phyloP scores from a whole-genome alignment of 2,797 vertebrate species.

The Enteromius mattozi region DNA sequence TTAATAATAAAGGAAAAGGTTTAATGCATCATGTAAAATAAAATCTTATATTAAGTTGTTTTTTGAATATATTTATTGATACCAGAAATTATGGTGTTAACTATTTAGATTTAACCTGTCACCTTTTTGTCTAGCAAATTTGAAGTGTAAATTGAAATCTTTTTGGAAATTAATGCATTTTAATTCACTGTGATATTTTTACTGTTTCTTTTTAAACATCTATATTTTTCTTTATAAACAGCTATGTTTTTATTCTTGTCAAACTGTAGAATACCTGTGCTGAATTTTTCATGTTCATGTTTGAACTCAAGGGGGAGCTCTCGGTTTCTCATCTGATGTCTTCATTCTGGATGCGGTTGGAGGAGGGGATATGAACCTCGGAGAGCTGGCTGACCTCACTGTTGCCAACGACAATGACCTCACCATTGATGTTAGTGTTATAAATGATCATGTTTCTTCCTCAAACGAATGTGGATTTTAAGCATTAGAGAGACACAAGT shows the following conservation, averaged over 20 bases:
- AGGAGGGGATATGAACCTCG: conserved; percentile 90
- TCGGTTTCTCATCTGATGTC: conserved; percentile 89
- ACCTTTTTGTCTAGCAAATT: background rate
- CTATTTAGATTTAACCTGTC: background rate
- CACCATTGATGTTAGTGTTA: conserved; percentile 85
- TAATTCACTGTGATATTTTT: background rate
- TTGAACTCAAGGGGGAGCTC: conserved; percentile 75
- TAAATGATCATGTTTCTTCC: background rate
- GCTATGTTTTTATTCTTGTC: background rate
- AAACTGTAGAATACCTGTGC: background rate
- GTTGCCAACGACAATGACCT: conserved; percentile 93
- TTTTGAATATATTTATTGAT: too few species aligned
- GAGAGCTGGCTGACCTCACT: conserved; percentile 91
- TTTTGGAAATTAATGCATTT: background rate
- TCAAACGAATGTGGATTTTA: background rate
- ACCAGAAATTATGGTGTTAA: background rate
- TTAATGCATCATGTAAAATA: background rate
- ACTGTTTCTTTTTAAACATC: background rate
- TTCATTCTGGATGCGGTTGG: conserved; percentile 91
- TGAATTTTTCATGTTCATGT: background rate
- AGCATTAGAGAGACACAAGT: background rate
- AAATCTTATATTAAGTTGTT: background rate
- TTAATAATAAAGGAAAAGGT: background rate
- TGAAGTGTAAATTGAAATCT: background rate
- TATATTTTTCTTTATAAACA: background rate